phyloP scores from a whole-genome alignment of 1,140 invertebrate species.

The Augochlora pura region DNA sequence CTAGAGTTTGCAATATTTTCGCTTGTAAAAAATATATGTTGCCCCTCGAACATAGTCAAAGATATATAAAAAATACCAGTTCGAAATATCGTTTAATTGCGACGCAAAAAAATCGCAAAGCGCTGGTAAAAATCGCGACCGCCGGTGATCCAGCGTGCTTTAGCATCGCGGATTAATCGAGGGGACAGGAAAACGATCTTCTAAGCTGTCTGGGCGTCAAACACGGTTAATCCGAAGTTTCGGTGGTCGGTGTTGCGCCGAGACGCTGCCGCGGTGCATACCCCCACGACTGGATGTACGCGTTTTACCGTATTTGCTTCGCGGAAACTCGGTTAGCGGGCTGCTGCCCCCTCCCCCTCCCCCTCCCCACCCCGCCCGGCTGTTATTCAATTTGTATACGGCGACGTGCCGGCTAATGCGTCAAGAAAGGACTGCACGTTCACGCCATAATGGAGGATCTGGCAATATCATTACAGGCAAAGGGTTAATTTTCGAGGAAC shows the following conservation, averaged over 20 bases:
- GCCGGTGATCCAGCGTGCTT: too few relatives aligned
- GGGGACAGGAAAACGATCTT: neutral
- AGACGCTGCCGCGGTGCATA: neutral
- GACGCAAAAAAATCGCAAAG: too few relatives aligned
- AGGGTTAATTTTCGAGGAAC: slow-evolving; percentile 51
- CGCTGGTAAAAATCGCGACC: too few relatives aligned
- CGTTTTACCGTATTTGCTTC: slow-evolving; percentile 40
- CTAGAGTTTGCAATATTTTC: too few relatives aligned
- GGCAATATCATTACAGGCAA: slow-evolving; percentile 47
- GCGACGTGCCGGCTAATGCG: slow-evolving; percentile 39
- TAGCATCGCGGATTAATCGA: neutral
- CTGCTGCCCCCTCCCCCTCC: too few relatives aligned
- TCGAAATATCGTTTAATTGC: too few relatives aligned
- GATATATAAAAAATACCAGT: too few relatives aligned
- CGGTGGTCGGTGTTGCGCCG: neutral
- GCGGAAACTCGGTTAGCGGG: slow-evolving; percentile 27
- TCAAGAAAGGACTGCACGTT: slow-evolving; percentile 38
- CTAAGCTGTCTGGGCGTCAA: neutral
- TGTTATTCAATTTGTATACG: slow-evolving; percentile 62
- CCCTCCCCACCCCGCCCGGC: neutral
- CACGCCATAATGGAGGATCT: slow-evolving; percentile 37
- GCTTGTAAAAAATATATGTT: too few relatives aligned
- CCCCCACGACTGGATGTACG: slow-evolving; percentile 2
- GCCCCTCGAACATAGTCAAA: too few relatives aligned
- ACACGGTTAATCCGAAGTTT: slow-evolving; percentile 20